Conservation (phyloP, 2,888 invertebrate species). For the Petrophora chlorosata region DNA sequence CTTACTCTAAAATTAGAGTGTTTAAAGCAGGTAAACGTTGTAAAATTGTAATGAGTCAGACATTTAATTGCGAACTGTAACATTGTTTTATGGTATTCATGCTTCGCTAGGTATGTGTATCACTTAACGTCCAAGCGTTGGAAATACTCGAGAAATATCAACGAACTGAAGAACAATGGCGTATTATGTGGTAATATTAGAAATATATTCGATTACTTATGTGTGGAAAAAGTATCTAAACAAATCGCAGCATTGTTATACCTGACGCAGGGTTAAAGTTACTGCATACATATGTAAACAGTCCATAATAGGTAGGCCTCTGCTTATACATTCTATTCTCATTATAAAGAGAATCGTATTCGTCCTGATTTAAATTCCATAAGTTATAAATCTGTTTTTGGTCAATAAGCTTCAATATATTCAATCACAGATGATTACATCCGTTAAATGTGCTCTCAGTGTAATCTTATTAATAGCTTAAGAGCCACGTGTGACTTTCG, state of each 20-base stretch:
- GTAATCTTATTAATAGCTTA: constrained; percentile 30
- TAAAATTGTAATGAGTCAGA: constrained; percentile 48
- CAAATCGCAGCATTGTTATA: constrained; percentile 80
- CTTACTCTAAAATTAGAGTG: constrained; percentile 7
- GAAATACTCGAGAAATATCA: constrained; percentile 78
- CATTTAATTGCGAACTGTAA: constrained; percentile 63
- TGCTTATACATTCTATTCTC: constrained; percentile 40
- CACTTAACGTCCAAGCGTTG: constrained; percentile 73
- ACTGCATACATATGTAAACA: constrained; percentile 54
- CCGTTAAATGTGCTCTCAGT: constrained; percentile 7
- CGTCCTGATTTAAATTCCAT: constrained; percentile 26
- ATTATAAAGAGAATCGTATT: constrained; percentile 37
- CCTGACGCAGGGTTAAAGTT: constrained; percentile 58
- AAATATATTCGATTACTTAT: constrained; percentile 80
- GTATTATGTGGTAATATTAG: constrained; percentile 83
- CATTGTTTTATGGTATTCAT: constrained; percentile 65
- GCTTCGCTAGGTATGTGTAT: constrained; percentile 72
- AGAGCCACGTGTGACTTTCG: constrained; percentile 53
- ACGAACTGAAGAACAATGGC: constrained; percentile 79
- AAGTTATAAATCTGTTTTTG: constrained; percentile 31
- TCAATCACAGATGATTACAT: constrained; percentile 8
- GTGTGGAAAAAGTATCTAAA: constrained; percentile 80
- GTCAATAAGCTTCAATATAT: constrained; percentile 15
- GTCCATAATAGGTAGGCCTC: constrained; percentile 40
- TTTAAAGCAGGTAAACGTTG: constrained; percentile 23